Conservation (phyloP, 2,888 invertebrate species). For the Tupiocoris notatus region DNA sequence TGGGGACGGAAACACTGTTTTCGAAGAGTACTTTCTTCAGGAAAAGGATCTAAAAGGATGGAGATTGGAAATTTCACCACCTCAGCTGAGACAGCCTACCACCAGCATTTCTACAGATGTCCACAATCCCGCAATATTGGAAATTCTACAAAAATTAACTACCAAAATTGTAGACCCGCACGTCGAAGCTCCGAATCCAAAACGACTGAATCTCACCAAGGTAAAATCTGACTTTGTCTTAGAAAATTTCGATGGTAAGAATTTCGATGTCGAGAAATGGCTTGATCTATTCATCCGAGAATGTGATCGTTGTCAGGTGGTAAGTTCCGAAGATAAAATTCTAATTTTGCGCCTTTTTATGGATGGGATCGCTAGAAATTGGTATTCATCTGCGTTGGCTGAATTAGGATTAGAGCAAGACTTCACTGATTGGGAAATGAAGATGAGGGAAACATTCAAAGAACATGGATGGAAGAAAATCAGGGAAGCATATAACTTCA, state of each 20-base stretch:
- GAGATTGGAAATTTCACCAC: neutral
- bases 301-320: slow-evolving; percentile 6
- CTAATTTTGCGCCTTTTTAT: neutral
- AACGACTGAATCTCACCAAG: slow-evolving; percentile 1
- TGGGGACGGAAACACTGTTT: neutral
- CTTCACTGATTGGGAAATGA: neutral
- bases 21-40: neutral
- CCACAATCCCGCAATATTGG: neutral
- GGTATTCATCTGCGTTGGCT: neutral
- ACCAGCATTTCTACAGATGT: neutral
- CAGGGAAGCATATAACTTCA: no score
- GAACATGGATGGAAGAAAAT: no score
- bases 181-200: neutral
- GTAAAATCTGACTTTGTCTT: neutral
- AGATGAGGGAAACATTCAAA: neutral
- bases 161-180: neutral
- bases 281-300: neutral
- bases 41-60: neutral
- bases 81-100: no score
- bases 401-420: neutral
- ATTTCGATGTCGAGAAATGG: neutral
- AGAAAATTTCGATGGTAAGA: slow-evolving; percentile 10
- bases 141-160: neutral
- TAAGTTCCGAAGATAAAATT: no score
- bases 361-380: no score